Evolutionary conservation across 2,888 invertebrate genomes (phyloP).

Genomic region (Cabera pusaria): DNA sequence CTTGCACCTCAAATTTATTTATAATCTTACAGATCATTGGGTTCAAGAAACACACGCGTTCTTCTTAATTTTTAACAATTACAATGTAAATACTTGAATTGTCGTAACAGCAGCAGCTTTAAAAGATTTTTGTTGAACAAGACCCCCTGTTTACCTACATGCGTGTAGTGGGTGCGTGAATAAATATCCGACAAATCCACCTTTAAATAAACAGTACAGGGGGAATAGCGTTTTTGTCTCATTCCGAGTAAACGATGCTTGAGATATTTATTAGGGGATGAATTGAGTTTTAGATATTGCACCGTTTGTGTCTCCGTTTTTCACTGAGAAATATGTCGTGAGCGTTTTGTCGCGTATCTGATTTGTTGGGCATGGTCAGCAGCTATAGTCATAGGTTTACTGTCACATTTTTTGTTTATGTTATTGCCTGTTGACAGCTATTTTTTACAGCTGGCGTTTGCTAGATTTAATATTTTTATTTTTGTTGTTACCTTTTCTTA

Average conservation of each 20-base stretch:
- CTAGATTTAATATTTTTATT: no score
- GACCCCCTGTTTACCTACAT: conserved; percentile 39
- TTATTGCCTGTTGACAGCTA: no score
- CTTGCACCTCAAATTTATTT: background rate
- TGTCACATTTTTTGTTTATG: conserved; percentile 3
- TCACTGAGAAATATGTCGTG: conserved; percentile 33
- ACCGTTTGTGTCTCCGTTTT: conserved; percentile 55
- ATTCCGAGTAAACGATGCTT: conserved; percentile 79
- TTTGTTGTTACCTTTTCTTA: no score
- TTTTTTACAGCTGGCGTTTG: no score
- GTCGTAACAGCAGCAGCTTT: conserved; percentile 31
- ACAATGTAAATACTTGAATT: conserved; percentile 25
- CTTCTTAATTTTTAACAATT: conserved; percentile 21
- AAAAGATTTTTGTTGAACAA: conserved; percentile 37
- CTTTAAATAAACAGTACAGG: conserved; percentile 75
- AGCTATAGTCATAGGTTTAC: conserved; percentile 2
- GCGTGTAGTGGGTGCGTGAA: conserved; percentile 59
- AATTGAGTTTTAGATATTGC: conserved; percentile 72
- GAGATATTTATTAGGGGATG: conserved; percentile 79
- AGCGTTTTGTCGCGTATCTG: conserved; percentile 19
- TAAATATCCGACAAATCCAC: conserved; percentile 80
- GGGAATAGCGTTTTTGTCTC: conserved; percentile 77
- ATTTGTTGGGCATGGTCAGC: conserved; percentile 20
- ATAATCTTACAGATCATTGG: background rate
- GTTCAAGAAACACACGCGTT: conserved; percentile 1